phyloP scores from a whole-genome alignment of 2,888 invertebrate species.

The Agrotis ipsilon region DNA sequence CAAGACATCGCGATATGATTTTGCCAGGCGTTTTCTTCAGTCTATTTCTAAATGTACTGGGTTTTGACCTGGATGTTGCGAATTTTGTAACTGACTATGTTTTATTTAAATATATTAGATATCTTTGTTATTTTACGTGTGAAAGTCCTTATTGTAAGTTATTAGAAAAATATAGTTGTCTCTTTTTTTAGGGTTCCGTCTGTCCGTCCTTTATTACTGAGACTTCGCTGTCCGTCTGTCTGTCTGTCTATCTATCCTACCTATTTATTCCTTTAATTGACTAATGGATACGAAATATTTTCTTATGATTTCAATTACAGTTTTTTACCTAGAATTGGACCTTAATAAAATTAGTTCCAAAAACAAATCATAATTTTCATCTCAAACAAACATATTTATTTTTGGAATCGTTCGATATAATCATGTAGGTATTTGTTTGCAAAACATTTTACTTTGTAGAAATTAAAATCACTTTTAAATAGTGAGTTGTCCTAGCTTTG shows the following conservation, averaged over 20 bases:
- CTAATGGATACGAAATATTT: too few relatives aligned
- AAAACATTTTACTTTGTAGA: too few relatives aligned
- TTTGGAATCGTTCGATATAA: not conserved
- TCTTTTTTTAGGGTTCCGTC: not conserved
- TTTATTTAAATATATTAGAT: slow-evolving; percentile 67
- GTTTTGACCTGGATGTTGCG: slow-evolving; percentile 42
- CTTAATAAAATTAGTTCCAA: too few relatives aligned
- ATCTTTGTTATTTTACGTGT: slow-evolving; percentile 76
- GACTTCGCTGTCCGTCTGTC: too few relatives aligned
- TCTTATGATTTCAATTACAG: too few relatives aligned
- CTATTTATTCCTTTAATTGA: too few relatives aligned
- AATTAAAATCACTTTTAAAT: too few relatives aligned
- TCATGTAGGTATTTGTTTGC: too few relatives aligned
- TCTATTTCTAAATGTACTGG: slow-evolving; percentile 15
- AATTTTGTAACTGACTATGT: slow-evolving; percentile 74
- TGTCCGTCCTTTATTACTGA: too few relatives aligned
- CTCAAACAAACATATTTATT: not conserved
- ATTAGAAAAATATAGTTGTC: not conserved
- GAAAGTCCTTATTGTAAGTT: slow-evolving; percentile 68
- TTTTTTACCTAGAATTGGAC: too few relatives aligned
- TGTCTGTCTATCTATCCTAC: too few relatives aligned
- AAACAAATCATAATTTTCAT: not conserved
- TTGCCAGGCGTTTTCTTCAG: slow-evolving; percentile 26
- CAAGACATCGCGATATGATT: slow-evolving; percentile 48
- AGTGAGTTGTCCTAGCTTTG: too few relatives aligned